Conservation (phyloP, 2,113 vertebrate genomes). For the Fulmarus glacialis region DNA sequence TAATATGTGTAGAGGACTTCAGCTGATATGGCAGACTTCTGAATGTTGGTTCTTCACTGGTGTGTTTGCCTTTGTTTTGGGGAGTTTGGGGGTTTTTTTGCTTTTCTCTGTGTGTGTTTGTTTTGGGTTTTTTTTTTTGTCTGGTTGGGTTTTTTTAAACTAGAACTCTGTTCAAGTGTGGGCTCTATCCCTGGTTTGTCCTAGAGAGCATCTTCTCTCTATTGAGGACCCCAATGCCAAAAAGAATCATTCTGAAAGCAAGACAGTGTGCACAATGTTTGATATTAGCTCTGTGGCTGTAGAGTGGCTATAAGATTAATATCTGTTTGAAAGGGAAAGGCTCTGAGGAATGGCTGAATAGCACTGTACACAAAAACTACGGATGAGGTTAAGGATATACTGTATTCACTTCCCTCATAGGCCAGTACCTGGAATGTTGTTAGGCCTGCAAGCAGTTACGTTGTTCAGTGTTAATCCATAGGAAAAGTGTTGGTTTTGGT, state of each 20-base stretch:
- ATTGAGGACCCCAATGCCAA: not conserved
- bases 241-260: not conserved
- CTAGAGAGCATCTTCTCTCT: not conserved
- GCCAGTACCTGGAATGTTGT: not conserved
- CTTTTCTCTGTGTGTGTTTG: not conserved
- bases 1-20: not conserved
- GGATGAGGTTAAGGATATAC: not conserved
- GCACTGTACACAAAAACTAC: not conserved
- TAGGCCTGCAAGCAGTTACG: not conserved
- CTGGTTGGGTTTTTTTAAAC: not conserved
- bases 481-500: not conserved
- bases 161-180: not conserved
- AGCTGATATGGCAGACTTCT: not conserved
- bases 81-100: too few species aligned
- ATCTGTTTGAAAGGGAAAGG: not conserved
- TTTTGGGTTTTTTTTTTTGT: not conserved
- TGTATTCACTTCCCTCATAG: not conserved
- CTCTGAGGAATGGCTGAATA: not conserved
- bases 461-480: not conserved
- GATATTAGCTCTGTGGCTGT: not conserved
- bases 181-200: not conserved
- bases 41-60: not conserved
- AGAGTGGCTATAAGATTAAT: not conserved
- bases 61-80: not conserved
- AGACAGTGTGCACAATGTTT: not conserved